phyloP scores from a whole-genome alignment of 2,888 invertebrate genomes.

The Heliconius sara region DNA sequence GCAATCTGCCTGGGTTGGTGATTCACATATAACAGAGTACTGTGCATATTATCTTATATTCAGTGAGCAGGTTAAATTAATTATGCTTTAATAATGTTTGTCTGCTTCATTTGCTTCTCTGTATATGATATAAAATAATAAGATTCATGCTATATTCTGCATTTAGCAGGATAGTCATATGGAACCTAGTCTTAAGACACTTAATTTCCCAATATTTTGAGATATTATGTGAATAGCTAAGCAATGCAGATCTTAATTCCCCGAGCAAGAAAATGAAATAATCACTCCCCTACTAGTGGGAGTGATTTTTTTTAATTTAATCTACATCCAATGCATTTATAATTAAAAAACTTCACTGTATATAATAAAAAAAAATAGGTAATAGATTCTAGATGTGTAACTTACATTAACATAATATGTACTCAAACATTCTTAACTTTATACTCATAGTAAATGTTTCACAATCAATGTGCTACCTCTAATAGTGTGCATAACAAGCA shows the following conservation, averaged over 20 bases:
- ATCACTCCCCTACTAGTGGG: too few relatives aligned
- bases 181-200: neutral
- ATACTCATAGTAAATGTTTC: neutral
- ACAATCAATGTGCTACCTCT: neutral
- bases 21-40: conserved; percentile 63
- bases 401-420: too few relatives aligned
- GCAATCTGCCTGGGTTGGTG: conserved; percentile 70
- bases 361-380: too few relatives aligned
- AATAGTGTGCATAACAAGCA: neutral
- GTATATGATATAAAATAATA: neutral
- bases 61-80: conserved; percentile 53
- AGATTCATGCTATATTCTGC: neutral
- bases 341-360: too few relatives aligned
- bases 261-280: neutral
- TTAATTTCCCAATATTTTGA: too few relatives aligned
- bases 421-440: conserved; percentile 1
- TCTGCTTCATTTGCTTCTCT: conserved; percentile 18
- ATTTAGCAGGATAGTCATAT: neutral
- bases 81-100: conserved; percentile 45
- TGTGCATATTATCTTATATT: conserved; percentile 59
- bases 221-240: too few relatives aligned
- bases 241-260: too few relatives aligned
- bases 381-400: too few relatives aligned
- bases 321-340: neutral
- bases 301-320: too few relatives aligned